Base-by-base conservation (phyloP, 2,113 vertebrate genomes). In the Gallinago paraguaiae region DNA sequence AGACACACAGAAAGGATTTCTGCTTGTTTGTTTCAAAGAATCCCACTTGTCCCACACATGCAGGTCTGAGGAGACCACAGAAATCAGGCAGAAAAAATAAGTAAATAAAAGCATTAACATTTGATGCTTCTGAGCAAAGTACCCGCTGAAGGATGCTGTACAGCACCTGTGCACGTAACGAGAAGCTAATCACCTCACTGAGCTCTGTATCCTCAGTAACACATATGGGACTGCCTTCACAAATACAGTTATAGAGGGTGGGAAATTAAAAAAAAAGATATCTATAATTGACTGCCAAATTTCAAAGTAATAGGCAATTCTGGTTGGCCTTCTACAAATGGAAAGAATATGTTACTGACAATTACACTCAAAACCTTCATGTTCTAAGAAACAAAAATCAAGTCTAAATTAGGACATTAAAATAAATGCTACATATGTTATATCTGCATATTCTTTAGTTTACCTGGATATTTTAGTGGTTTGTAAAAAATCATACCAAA, bases 221-320 rank as follows among this genome's bases (percentile, higher is more conserved):
- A 8, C 37, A 7, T 2, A 4, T 0, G 7, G 43, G 33, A 25
- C 30, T 25, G 19, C 16, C 25, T 46, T 33, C 3, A 0, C 24
- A 35, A 46, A 80, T 57, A 35, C 17, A 33, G 12, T 41, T 28
- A n/a, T 4, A 25, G 53, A 81, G 45, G 20, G 10, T 57, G 11
- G 9, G 11, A 84, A 53, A 64, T 43, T 39, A 39, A 39, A 39
- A 39, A 14, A 53, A 65, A 37, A 4, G 6, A 31, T 60, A 59
- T 12, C 25, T 22, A 8, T 24, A 71, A 33, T 10, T 1, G 0
- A 69, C 11, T 35, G 24, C 37, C 13, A 48, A 22, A 33, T 64
- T 76, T 46, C 46, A 23, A 65, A 37, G 30, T 33, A 72, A 69
- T 7, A 45, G 20, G 10, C 24, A 41, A 8, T 85, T 82, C 27